These are phyloP conservation scores for Ladona fulva DNA, from an alignment of 1,140 invertebrate genomes.

Conservation along the genomic window DNA sequence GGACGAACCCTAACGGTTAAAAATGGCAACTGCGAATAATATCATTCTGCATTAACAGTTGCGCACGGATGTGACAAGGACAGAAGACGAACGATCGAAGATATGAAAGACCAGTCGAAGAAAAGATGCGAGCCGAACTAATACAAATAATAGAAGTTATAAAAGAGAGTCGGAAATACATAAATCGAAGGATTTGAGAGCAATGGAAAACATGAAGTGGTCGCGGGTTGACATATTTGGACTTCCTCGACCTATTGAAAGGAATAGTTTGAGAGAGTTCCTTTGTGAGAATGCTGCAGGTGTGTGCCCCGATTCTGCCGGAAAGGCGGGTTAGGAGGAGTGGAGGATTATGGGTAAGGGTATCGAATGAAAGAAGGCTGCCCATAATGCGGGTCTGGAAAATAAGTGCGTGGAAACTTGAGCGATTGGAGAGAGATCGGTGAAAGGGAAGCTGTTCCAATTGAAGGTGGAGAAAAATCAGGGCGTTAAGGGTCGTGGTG, in stretches of 20 bases:
- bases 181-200: not conserved
- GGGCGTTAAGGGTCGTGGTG: too few relatives aligned
- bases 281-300: too few relatives aligned
- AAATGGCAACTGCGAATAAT: too few relatives aligned
- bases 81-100: too few relatives aligned
- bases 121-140: too few relatives aligned
- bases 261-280: too few relatives aligned
- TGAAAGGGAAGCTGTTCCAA: not conserved
- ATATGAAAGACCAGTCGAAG: too few relatives aligned
- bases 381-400: not conserved
- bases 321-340: not conserved
- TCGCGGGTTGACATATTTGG: not conserved
- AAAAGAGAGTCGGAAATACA: not conserved
- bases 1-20: too few relatives aligned
- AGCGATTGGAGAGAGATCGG: not conserved
- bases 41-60: too few relatives aligned
- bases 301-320: not conserved
- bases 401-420: not conserved
- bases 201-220: not conserved
- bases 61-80: too few relatives aligned
- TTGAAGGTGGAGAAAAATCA: too few relatives aligned
- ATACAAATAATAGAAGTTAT: too few relatives aligned
- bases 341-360: not conserved
- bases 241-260: not conserved
- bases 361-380: not conserved